Evolutionary conservation across 2,888 invertebrate genomes (phyloP).

Genomic region (Agrochola lychnidis): DNA sequence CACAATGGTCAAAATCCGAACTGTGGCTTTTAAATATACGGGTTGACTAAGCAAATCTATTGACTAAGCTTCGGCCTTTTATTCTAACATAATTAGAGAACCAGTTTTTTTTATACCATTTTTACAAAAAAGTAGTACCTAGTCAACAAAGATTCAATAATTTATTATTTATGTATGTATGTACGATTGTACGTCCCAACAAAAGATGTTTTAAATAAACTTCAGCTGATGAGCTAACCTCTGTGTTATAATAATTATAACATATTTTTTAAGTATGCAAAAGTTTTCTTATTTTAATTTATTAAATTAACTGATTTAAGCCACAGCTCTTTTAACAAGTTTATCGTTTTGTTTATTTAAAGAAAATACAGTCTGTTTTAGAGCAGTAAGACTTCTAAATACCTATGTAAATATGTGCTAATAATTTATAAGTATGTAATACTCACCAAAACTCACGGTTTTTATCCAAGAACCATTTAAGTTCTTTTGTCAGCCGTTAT

Average conservation of each 20-base stretch:
- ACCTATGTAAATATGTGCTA: neutral
- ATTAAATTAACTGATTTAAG: neutral
- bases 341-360: neutral
- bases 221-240: no score
- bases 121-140: neutral
- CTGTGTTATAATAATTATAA: neutral
- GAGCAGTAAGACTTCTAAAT: neutral
- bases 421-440: neutral
- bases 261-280: neutral
- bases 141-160: neutral
- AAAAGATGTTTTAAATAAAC: neutral
- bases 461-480: neutral
- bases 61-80: neutral
- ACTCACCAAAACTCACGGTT: constrained; percentile 32
- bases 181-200: neutral
- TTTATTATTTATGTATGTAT: neutral
- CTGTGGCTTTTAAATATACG: neutral
- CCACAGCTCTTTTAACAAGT: neutral
- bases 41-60: neutral
- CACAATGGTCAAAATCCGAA: neutral
- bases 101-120: neutral
- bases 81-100: neutral
- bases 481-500: neutral
- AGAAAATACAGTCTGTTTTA: neutral
- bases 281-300: constrained; percentile 8